Percentiles rank a stretch among this genome's conserved stretches.
phyloP scores from a whole-genome alignment of 2,888 invertebrate genomes.

The Vannuccia rotundouncinata region DNA sequence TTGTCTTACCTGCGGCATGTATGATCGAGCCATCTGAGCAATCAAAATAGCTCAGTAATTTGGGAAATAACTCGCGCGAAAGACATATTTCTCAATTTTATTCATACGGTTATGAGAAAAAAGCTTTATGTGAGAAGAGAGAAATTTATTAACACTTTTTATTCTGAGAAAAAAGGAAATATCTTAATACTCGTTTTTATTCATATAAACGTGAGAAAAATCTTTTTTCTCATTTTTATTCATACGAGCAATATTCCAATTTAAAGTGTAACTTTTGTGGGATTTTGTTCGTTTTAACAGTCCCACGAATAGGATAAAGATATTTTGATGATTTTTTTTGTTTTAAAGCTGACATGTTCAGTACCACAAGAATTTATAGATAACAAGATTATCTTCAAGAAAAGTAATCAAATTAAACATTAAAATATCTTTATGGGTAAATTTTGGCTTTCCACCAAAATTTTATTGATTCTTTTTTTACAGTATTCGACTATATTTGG shows the following conservation, averaged over 20 bases:
- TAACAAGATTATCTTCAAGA: neutral
- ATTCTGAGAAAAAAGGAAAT: no score
- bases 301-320: neutral
- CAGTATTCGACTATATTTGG: neutral
- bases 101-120: no score
- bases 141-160: no score
- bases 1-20: no score
- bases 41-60: no score
- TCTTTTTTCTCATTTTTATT: no score
- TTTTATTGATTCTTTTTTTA: neutral
- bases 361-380: slow-evolving; percentile 1
- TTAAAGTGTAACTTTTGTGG: neutral
- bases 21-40: no score
- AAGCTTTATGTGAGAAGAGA: no score
- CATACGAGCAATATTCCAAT: neutral
- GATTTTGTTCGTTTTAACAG: neutral
- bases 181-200: no score
- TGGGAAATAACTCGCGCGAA: no score
- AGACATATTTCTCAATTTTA: no score
- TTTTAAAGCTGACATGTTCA: neutral
- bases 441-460: slow-evolving; percentile 16
- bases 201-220: no score
- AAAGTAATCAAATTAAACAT: slow-evolving; percentile 13
- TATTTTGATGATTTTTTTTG: neutral
- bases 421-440: neutral